phyloP scores from a whole-genome alignment of 2,888 invertebrate genomes.

The Mesochorus sp. region DNA sequence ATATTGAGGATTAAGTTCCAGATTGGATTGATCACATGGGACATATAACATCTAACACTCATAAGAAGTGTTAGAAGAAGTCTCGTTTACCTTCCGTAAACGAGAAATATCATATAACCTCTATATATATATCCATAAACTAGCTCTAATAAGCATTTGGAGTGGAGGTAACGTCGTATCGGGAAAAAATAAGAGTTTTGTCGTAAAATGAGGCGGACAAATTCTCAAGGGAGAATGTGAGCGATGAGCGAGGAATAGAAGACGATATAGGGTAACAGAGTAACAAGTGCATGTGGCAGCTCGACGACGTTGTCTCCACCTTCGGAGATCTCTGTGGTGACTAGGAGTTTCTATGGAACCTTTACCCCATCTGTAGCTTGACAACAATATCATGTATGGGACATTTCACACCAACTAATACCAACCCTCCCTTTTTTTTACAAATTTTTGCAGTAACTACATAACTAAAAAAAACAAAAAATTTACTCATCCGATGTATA shows the following conservation, averaged over 20 bases:
- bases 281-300: conserved; percentile 33
- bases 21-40: too few species aligned
- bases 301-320: conserved; percentile 2
- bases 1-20: too few species aligned
- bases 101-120: too few species aligned
- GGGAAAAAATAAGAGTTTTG: not conserved
- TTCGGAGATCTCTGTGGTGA: not conserved
- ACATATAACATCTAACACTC: too few species aligned
- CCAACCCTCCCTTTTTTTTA: too few species aligned
- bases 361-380: not conserved
- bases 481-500: too few species aligned
- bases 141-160: conserved; percentile 9
- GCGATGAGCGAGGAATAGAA: not conserved
- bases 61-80: too few species aligned
- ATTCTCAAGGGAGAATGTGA: conserved; percentile 22
- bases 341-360: not conserved
- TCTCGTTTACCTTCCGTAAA: too few species aligned
- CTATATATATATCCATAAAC: too few species aligned
- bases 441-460: too few species aligned
- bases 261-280: not conserved
- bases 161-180: conserved; percentile 12
- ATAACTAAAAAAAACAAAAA: too few species aligned
- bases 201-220: conserved; percentile 5
- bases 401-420: too few species aligned
- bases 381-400: not conserved